These are phyloP conservation scores for Pachypsylla venusta DNA, from an alignment of 1,140 invertebrate genomes.

Conservation along the genomic window DNA sequence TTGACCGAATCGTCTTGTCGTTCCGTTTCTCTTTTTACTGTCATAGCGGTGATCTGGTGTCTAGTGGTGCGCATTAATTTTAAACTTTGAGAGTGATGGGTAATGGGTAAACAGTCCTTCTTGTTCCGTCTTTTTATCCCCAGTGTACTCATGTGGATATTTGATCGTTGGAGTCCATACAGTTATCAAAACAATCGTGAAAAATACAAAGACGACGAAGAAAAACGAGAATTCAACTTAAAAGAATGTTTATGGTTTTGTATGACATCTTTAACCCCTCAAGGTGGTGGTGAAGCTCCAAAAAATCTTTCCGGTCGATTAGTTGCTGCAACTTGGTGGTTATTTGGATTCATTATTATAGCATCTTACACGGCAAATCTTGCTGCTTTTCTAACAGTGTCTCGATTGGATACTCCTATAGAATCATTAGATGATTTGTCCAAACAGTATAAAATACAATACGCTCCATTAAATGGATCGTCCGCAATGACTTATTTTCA, in stretches of 20 bases:
- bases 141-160: conserved; percentile 86
- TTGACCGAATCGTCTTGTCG: too few relatives aligned
- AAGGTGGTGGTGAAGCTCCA: conserved; percentile 88
- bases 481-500: conserved; percentile 85
- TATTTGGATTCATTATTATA: conserved; percentile 95
- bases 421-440: conserved; percentile 83
- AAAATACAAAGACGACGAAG: conserved; percentile 84
- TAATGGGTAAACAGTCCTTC: too few relatives aligned
- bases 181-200: conserved; percentile 89
- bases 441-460: conserved; percentile 91
- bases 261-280: conserved; percentile 93
- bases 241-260: conserved; percentile 98
- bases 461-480: conserved; percentile 72
- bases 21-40: too few relatives aligned
- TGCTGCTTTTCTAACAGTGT: conserved; percentile 87
- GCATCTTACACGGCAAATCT: conserved; percentile 97
- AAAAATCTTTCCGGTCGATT: conserved; percentile 83
- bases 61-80: too few relatives aligned
- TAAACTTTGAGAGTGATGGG: too few relatives aligned
- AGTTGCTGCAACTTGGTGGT: conserved; percentile 93
- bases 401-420: conserved; percentile 77
- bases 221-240: conserved; percentile 86
- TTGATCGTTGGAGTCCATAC: conserved; percentile 92
- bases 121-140: conserved; percentile 26
- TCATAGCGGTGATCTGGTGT: too few relatives aligned